These are phyloP conservation scores for Beris chalybata DNA, from an alignment of 2,888 invertebrate genomes.

Conservation along the genomic window DNA sequence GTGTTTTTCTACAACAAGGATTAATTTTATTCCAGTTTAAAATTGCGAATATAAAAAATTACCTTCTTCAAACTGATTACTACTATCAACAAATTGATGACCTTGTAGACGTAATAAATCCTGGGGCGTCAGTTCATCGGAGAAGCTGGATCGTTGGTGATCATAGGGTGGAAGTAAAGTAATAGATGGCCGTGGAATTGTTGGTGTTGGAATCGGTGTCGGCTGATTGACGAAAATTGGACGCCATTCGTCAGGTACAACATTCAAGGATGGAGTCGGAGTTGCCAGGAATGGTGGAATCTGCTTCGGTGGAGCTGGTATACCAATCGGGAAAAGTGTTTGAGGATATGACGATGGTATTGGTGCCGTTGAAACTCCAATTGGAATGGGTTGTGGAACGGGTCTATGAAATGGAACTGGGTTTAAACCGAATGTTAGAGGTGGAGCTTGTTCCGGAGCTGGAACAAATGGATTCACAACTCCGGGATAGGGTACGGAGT, in stretches of 20 bases:
- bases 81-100: background rate
- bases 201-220: background rate
- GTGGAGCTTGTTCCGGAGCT: no score
- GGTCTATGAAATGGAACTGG: slow-evolving; percentile 4
- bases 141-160: background rate
- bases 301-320: background rate
- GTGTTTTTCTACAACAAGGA: background rate
- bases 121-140: background rate
- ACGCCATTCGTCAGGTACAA: background rate
- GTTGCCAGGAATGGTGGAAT: background rate
- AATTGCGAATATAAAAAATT: no score
- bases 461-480: no score
- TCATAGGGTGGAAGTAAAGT: background rate
- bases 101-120: background rate
- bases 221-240: background rate
- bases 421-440: background rate
- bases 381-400: slow-evolving; percentile 5
- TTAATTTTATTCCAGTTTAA: no score
- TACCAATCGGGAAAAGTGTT: background rate
- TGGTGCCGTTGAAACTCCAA: background rate
- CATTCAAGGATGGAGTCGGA: background rate
- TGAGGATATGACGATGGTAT: background rate
- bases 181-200: slow-evolving; percentile 4
- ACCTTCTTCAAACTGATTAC: no score
- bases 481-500: no score